Evolutionary conservation across 2,113 vertebrate species (phyloP), one percentile per base, ranked within the genome.

Genomic region (rabbit (Oryctolagus cuniculus)): DNA sequence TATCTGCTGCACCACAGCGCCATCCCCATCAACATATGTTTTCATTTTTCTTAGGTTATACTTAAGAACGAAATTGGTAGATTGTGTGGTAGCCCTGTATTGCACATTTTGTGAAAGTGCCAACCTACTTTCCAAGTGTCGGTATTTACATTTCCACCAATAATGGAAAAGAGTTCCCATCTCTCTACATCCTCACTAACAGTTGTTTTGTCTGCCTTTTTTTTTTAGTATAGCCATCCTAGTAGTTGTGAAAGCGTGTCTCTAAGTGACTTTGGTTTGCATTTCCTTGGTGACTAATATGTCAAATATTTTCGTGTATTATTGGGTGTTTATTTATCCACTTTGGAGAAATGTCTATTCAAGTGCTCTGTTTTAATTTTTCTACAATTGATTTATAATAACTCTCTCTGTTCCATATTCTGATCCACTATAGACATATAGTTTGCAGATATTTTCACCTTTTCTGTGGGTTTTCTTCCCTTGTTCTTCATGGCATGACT

Each of bases 151-250:
- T 61, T 80, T 15, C 34, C 11, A 49, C 36, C 3, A 73, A 55
- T 49, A 82, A 31, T 6, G 9, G 75, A 36, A 38, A 72, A 75
- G 49, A 22, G 3, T 85, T 78, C 11, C 24, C 86, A 2, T 86
- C 74, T 74, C 66, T 92, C 6, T 21, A 69, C 19, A 72, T 73
- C 25, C 21, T 83, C n/a, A 36, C 66, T 89, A 25, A 70, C n/a
- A 72, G 69, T 88, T 92, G 74, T 92, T 69, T 82, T 51, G 21
- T 94, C 29, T 90, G 5, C 44, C 44, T 44, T 86, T 58, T 79
- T n/a, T 70, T 49, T 93, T 93, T 86, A 36, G 67, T 79, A 53
- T 64, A 79, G 34, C 53, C 10, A 31, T 72, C 12, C 34, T 70
- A 74, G 73, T 90, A 36, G 17, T 58, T 78, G 36, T 82, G 7